These are phyloP conservation scores for Heliconius charithonia DNA, from an alignment of 2,888 invertebrate genomes.

Conservation along the genomic window DNA sequence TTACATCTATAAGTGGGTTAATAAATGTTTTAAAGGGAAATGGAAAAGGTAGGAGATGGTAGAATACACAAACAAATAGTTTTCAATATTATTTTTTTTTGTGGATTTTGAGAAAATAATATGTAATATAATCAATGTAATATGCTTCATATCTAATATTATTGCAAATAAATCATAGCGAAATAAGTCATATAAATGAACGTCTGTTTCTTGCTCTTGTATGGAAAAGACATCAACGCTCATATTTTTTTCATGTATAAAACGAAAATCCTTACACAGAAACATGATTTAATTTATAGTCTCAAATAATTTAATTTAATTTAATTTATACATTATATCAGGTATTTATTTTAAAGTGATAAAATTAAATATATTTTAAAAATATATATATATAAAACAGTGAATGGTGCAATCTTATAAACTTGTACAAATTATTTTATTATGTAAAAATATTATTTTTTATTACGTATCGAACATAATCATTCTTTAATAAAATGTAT, in stretches of 20 bases:
- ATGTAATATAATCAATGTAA: background rate
- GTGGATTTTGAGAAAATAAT: background rate
- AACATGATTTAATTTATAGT: background rate
- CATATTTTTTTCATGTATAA: background rate
- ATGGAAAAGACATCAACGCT: constrained; percentile 39
- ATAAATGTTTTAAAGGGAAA: background rate
- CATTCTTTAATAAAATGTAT: too few species aligned
- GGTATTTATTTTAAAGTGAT: background rate
- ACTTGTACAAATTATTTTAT: background rate
- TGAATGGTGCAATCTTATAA: background rate
- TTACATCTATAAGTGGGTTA: background rate
- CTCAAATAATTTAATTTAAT: background rate
- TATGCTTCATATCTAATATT: background rate
- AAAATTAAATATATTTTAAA: background rate
- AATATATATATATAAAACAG: background rate
- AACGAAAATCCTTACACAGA: background rate
- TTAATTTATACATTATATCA: background rate
- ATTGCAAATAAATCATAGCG: background rate
- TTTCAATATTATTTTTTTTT: background rate
- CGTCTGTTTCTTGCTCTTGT: background rate
- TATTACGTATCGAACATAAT: too few species aligned
- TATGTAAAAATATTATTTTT: background rate
- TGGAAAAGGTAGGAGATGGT: background rate
- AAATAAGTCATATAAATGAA: background rate
- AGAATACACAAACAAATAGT: background rate